A percentile compares a stretch with the other conserved stretches of the same genome.
phyloP scores from a whole-genome alignment of 1,140 invertebrate genomes.

The Aradophagus sp. region DNA sequence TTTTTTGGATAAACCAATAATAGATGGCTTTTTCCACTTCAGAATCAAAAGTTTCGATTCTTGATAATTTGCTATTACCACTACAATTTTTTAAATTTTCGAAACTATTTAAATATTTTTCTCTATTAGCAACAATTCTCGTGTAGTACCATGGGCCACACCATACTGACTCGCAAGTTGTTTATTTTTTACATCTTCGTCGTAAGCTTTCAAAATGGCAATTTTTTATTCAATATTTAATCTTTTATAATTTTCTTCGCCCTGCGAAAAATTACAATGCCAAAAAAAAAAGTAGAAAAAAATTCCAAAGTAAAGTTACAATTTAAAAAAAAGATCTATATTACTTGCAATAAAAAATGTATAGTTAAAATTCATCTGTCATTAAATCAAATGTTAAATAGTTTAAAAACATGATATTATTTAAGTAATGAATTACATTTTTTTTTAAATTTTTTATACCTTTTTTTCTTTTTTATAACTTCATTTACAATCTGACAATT shows the following conservation, averaged over 20 bases:
- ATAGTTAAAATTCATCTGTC: too few species aligned
- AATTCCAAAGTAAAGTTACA: too few species aligned
- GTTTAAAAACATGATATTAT: too few species aligned
- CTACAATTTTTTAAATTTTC: not conserved
- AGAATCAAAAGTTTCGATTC: not conserved
- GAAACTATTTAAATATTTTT: not conserved
- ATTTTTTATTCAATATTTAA: not conserved
- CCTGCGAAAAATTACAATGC: too few species aligned
- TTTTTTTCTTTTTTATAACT: too few species aligned
- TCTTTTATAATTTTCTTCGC: not conserved
- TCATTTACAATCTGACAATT: too few species aligned
- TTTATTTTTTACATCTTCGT: conserved; percentile 1
- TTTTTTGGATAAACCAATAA: conserved; percentile 3
- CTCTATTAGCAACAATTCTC: not conserved
- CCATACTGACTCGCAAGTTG: not conserved
- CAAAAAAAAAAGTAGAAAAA: too few species aligned
- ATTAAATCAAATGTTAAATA: too few species aligned
- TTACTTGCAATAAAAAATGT: too few species aligned
- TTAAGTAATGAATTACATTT: too few species aligned
- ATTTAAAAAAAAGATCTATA: too few species aligned
- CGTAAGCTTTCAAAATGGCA: not conserved
- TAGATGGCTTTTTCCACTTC: not conserved
- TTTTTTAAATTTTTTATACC: too few species aligned
- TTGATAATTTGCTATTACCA: not conserved
- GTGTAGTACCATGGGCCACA: not conserved